These are phyloP conservation scores for Selene dorsalis DNA, from an alignment of 2,797 vertebrate genomes.

Conservation along the genomic window DNA sequence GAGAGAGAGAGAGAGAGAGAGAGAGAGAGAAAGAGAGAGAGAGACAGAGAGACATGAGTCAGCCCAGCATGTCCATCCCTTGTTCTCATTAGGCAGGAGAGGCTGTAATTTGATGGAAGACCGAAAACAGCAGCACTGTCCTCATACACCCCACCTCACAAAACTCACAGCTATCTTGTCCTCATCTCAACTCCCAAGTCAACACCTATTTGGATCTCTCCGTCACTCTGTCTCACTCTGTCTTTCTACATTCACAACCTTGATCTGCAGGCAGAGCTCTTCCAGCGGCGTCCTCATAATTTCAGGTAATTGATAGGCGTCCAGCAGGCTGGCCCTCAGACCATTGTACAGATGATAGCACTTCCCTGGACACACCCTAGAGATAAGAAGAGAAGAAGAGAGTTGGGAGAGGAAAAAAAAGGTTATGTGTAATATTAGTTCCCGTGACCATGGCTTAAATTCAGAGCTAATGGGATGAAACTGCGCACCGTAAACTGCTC, in stretches of 20 bases:
- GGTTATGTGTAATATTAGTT: slow-evolving; percentile 32
- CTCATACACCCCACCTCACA: not conserved
- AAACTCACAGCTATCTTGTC: slow-evolving; percentile 48
- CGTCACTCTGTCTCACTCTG: slow-evolving; percentile 2
- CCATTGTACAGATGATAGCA: slow-evolving; percentile 97
- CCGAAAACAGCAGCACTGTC: slow-evolving; percentile 33
- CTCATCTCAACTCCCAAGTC: slow-evolving; percentile 47
- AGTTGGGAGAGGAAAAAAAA: slow-evolving; percentile 10
- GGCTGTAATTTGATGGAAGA: slow-evolving; percentile 27
- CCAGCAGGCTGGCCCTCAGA: slow-evolving; percentile 92
- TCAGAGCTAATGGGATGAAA: slow-evolving; percentile 60
- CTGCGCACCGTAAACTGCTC: slow-evolving; percentile 43
- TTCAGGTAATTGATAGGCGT: slow-evolving; percentile 96
- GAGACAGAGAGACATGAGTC: slow-evolving; percentile 39
- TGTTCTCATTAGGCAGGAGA: slow-evolving; percentile 54
- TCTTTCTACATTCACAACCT: slow-evolving; percentile 82
- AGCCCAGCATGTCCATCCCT: slow-evolving; percentile 28
- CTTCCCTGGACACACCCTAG: slow-evolving; percentile 94
- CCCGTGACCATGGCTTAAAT: slow-evolving; percentile 50
- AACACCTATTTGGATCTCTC: slow-evolving; percentile 16
- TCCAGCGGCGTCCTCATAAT: slow-evolving; percentile 96
- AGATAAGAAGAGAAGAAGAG: slow-evolving; percentile 41
- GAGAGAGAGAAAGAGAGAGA: too few relatives aligned
- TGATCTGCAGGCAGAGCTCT: slow-evolving; percentile 97
- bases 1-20: too few relatives aligned